Conservation (phyloP, 2,113 vertebrate species). For the Corythornis cristatus region DNA sequence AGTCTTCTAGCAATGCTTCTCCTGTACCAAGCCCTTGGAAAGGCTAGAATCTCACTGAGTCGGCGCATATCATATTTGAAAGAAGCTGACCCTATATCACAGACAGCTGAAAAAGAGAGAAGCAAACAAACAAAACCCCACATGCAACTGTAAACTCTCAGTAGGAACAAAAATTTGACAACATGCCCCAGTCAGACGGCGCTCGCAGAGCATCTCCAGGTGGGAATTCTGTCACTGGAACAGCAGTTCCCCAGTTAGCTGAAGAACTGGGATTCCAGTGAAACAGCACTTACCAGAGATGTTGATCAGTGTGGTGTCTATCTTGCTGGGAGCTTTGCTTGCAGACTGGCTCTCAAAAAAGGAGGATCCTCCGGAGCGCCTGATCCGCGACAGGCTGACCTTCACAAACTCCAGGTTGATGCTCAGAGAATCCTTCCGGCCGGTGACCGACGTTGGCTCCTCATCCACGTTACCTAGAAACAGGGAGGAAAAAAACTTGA, state of each 20-base stretch:
- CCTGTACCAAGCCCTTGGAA: constrained; percentile 97
- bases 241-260: background rate
- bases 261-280: background rate
- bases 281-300: constrained; percentile 88
- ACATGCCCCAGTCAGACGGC: background rate
- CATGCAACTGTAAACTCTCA: background rate
- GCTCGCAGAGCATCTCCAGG: background rate
- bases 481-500: background rate
- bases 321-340: constrained; percentile 87
- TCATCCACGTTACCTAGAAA: constrained; percentile 90
- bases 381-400: constrained; percentile 94
- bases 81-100: constrained; percentile 97
- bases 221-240: background rate
- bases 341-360: constrained; percentile 89
- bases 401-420: constrained; percentile 99
- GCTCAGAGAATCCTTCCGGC: constrained; percentile 96
- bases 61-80: constrained; percentile 99
- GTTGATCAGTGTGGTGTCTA: constrained; percentile 97
- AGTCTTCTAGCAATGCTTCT: constrained; percentile 95
- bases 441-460: constrained; percentile 93
- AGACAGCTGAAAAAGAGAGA: constrained; percentile 85
- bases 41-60: constrained; percentile 96
- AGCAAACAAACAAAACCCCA: too few relatives aligned
- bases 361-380: constrained; percentile 89
- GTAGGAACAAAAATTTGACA: background rate